Conservation (phyloP, 2,113 vertebrate genomes). For the Phaetusa simplex region DNA sequence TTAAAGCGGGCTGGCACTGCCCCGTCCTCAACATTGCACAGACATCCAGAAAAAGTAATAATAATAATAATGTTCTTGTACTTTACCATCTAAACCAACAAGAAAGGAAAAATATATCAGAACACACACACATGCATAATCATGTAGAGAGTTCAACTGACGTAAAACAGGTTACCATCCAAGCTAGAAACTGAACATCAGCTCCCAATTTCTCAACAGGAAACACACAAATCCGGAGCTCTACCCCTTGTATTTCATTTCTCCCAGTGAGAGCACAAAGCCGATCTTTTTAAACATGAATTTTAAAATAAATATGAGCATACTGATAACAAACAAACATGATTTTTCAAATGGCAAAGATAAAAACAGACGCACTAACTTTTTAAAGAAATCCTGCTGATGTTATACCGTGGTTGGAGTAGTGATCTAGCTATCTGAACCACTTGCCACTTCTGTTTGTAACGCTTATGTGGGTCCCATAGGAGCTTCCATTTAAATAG, state of each 20-base stretch:
- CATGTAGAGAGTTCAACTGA: neutral
- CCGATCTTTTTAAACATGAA: neutral
- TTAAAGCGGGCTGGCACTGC: neutral
- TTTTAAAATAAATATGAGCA: neutral
- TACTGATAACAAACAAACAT: neutral
- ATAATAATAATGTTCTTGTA: neutral
- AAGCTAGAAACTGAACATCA: neutral
- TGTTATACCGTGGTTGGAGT: neutral
- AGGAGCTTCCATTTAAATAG: conserved; percentile 55
- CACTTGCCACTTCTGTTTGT: neutral
- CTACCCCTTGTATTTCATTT: neutral
- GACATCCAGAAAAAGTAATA: neutral
- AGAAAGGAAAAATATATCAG: neutral
- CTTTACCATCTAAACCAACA: neutral
- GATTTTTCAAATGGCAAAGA: neutral
- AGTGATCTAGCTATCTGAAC: neutral
- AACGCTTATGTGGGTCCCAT: conserved; percentile 7
- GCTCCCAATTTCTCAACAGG: neutral
- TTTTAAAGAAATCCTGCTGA: neutral
- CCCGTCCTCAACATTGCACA: neutral
- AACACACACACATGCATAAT: neutral
- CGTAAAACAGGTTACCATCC: neutral
- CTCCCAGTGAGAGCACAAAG: neutral
- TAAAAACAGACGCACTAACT: neutral
- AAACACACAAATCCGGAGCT: neutral